Conservation (phyloP, 2,113 vertebrate genomes). For the Otus sunia region DNA sequence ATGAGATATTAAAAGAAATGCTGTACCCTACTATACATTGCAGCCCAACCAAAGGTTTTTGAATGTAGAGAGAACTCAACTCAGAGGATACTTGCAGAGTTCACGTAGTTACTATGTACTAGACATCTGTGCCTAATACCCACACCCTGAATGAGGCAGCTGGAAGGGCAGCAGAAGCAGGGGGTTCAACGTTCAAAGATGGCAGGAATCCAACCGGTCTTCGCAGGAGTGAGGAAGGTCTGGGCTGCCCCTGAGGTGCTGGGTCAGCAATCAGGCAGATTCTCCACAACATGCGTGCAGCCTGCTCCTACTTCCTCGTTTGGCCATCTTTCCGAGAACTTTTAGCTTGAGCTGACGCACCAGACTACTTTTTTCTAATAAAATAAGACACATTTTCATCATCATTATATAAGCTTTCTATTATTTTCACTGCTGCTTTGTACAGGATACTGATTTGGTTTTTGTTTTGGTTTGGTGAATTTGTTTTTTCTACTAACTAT, state of each 20-base stretch:
- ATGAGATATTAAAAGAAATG: background rate
- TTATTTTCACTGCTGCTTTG: background rate
- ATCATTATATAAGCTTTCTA: fast-evolving
- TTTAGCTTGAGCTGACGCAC: background rate
- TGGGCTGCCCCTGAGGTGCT: no score
- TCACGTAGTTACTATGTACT: fast-evolving
- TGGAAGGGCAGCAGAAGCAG: background rate
- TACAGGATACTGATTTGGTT: background rate
- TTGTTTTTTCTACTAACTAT: background rate
- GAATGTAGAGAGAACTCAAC: fast-evolving
- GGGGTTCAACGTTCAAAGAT: background rate
- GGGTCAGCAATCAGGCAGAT: background rate
- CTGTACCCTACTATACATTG: fast-evolving
- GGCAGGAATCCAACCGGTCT: background rate
- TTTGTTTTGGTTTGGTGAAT: background rate
- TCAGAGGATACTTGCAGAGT: no score
- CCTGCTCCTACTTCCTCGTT: background rate
- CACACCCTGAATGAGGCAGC: background rate
- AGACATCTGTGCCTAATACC: fast-evolving
- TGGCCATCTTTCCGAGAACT: background rate
- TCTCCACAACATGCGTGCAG: fast-evolving
- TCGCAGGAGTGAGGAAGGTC: background rate
- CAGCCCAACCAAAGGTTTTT: background rate
- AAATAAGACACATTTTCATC: background rate
- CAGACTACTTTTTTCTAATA: background rate